Evolutionary conservation across 2,113 vertebrate genomes (phyloP).

Genomic region (Accipiter virgatus): DNA sequence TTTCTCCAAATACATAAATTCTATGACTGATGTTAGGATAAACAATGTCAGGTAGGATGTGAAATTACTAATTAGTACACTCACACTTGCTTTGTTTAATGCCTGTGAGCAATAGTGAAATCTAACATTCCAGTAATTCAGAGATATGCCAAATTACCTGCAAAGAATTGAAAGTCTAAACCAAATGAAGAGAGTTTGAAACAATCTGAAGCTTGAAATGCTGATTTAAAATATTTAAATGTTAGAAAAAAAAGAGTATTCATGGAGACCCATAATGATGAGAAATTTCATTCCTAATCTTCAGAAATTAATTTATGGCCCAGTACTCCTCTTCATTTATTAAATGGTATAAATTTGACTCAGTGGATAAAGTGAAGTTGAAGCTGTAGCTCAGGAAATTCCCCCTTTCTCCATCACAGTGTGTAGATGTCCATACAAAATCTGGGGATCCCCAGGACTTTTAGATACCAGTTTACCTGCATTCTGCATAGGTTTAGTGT

Average conservation of each 20-base stretch:
- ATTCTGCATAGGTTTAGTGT: neutral
- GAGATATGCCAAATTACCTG: neutral
- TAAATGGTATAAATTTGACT: neutral
- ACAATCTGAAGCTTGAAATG: neutral
- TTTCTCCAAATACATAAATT: neutral
- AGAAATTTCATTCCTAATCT: neutral
- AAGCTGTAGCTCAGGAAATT: neutral
- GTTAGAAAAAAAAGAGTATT: neutral
- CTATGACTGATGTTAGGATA: neutral
- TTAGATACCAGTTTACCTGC: neutral
- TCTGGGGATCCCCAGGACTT: neutral
- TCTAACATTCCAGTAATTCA: neutral
- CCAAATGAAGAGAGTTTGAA: neutral
- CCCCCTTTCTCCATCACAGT: accelerated
- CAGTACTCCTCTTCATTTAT: neutral
- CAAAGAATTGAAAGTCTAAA: neutral
- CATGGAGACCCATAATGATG: neutral
- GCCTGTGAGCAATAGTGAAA: neutral
- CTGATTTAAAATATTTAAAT: neutral
- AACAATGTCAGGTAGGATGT: neutral
- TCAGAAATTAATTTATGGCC: neutral
- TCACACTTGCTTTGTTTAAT: neutral
- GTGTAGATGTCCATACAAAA: neutral
- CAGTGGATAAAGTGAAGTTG: neutral
- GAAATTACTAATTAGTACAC: neutral